These are phyloP conservation scores for Urocynchramus pylzowi DNA, from an alignment of 2,113 vertebrate genomes.

Conservation along the genomic window DNA sequence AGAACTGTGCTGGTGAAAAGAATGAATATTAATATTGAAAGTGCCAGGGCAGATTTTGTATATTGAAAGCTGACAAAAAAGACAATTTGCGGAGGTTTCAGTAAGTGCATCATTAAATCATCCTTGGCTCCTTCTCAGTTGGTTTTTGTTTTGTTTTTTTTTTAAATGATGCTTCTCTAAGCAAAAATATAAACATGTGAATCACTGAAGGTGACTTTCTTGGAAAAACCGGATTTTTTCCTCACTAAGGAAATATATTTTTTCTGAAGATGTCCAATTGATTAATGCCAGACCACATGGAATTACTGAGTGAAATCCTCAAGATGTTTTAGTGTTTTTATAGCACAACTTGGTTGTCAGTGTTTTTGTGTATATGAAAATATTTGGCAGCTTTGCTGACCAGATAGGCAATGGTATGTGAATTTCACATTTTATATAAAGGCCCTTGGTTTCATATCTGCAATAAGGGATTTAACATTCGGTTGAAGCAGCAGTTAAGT, in stretches of 20 bases:
- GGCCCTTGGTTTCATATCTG: not conserved
- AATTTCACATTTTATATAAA: not conserved
- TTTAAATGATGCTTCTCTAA: slow-evolving; percentile 29
- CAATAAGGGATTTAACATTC: not conserved
- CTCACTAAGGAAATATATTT: slow-evolving; percentile 19
- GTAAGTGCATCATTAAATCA: slow-evolving; percentile 59
- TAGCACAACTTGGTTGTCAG: slow-evolving; percentile 40
- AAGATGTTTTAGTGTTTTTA: slow-evolving; percentile 60
- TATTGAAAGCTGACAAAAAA: slow-evolving; percentile 34
- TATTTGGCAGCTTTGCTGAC: slow-evolving; percentile 16
- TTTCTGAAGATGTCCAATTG: slow-evolving; percentile 55
- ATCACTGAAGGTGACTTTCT: slow-evolving; percentile 63
- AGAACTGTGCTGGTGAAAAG: slow-evolving; percentile 29
- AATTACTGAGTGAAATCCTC: slow-evolving; percentile 42
- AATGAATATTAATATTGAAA: slow-evolving; percentile 27
- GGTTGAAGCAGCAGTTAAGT: not conserved
- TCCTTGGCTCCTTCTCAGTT: slow-evolving; percentile 27
- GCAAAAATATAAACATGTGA: slow-evolving; percentile 66
- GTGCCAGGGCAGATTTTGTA: slow-evolving; percentile 44
- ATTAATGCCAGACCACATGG: slow-evolving; percentile 61
- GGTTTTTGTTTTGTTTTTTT: not conserved
- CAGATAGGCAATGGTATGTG: not conserved
- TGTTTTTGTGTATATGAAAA: slow-evolving; percentile 42
- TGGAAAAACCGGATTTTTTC: slow-evolving; percentile 12
- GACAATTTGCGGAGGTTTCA: slow-evolving; percentile 49